These are phyloP conservation scores for Xanthorhoe designata DNA, from an alignment of 2,888 invertebrate species.

Conservation along the genomic window DNA sequence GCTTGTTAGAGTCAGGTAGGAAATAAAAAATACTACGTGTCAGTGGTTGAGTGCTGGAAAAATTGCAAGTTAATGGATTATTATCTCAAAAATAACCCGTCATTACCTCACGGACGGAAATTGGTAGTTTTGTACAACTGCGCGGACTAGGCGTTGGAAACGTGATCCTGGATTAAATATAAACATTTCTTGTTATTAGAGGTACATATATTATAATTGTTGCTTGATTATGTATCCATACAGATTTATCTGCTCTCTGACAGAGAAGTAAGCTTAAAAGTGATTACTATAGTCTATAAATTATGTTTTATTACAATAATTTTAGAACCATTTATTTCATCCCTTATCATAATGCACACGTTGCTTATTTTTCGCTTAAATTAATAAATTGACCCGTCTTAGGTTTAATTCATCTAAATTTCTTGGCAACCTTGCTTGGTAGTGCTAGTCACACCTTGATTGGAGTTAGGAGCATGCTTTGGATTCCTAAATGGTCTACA, in stretches of 20 bases:
- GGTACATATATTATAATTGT: not conserved
- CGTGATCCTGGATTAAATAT: conserved; percentile 26
- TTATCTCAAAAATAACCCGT: conserved; percentile 56
- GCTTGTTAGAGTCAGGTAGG: conserved; percentile 29
- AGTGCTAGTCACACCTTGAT: too few species aligned
- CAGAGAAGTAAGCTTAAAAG: not conserved
- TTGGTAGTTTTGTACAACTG: conserved; percentile 32
- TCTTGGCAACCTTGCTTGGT: too few species aligned
- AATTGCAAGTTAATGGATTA: conserved; percentile 62
- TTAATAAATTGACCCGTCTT: too few species aligned
- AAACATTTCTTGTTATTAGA: not conserved
- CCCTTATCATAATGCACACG: too few species aligned
- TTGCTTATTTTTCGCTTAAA: too few species aligned
- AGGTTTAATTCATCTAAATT: too few species aligned
- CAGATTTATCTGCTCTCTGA: not conserved
- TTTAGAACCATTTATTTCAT: too few species aligned
- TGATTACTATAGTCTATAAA: too few species aligned
- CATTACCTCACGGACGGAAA: conserved; percentile 51
- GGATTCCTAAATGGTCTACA: too few species aligned
- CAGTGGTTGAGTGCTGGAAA: conserved; percentile 54
- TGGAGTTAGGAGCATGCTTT: too few species aligned
- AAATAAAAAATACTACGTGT: conserved; percentile 33
- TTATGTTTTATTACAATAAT: too few species aligned
- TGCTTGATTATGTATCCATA: not conserved
- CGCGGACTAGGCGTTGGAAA: conserved; percentile 27